Conservation (phyloP, 2,888 invertebrate genomes). For the Lamproptera curius region DNA sequence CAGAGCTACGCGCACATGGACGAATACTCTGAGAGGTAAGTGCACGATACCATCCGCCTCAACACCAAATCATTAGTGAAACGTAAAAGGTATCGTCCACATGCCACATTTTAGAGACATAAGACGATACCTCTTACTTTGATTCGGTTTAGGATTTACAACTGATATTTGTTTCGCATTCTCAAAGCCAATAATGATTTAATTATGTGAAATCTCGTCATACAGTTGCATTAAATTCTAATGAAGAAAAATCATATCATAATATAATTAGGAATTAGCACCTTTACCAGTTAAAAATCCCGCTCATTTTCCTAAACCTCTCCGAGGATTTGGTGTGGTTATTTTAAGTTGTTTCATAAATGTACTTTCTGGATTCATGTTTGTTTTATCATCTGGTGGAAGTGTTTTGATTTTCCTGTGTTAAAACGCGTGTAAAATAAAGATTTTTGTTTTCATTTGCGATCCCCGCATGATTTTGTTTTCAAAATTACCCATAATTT, state of each 20-base stretch:
- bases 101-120: not conserved
- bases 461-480: slow-evolving; percentile 71
- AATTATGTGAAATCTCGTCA: slow-evolving; percentile 64
- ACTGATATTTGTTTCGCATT: slow-evolving; percentile 41
- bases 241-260: slow-evolving; percentile 57
- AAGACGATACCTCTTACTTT: slow-evolving; percentile 54
- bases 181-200: slow-evolving; percentile 68
- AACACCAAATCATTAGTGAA: slow-evolving; percentile 67
- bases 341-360: slow-evolving; percentile 61
- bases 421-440: slow-evolving; percentile 64
- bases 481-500: slow-evolving; percentile 52
- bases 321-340: slow-evolving; percentile 79
- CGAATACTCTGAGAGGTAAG: slow-evolving; percentile 99
- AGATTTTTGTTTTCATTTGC: slow-evolving; percentile 54
- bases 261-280: slow-evolving; percentile 66
- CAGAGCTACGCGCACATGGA: slow-evolving; percentile 98
- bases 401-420: slow-evolving; percentile 78
- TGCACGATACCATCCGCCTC: slow-evolving; percentile 43
- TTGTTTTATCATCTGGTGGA: slow-evolving; percentile 75
- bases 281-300: slow-evolving; percentile 64
- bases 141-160: slow-evolving; percentile 49
- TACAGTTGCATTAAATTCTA: slow-evolving; percentile 56
- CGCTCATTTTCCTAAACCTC: slow-evolving; percentile 72
- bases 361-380: slow-evolving; percentile 58
- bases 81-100: slow-evolving; percentile 59